Evolutionary conservation across 2,888 invertebrate species (phyloP).

Genomic region (Crocallis elinguaria): DNA sequence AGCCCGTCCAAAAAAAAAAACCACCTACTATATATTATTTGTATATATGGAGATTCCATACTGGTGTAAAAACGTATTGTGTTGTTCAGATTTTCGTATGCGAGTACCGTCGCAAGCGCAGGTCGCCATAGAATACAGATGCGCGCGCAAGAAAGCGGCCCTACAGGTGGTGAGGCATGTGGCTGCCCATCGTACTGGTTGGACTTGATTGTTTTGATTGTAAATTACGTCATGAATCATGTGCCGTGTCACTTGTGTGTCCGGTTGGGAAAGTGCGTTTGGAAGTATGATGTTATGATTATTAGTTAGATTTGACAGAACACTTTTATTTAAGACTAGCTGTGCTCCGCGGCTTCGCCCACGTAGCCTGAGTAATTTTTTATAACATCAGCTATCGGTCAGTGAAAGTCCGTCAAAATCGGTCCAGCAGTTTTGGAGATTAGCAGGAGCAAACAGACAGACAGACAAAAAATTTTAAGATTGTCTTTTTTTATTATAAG

Average conservation of each 20-base stretch:
- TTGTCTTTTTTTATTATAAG: too few relatives aligned
- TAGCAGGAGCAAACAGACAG: too few relatives aligned
- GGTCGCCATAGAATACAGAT: constrained; percentile 17
- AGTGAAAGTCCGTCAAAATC: too few relatives aligned
- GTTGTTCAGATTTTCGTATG: constrained; percentile 20
- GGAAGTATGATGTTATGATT: constrained; percentile 5
- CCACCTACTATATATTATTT: too few relatives aligned
- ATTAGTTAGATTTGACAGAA: background rate
- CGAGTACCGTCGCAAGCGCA: constrained; percentile 22
- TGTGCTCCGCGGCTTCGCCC: too few relatives aligned
- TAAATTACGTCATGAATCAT: constrained; percentile 38
- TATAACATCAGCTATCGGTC: too few relatives aligned
- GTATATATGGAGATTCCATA: background rate
- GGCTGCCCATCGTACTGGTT: constrained; percentile 26
- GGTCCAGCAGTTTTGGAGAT: too few relatives aligned
- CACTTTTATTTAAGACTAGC: background rate
- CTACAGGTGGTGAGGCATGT: constrained; percentile 38
- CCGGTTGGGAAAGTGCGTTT: constrained; percentile 14
- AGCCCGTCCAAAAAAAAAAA: too few relatives aligned
- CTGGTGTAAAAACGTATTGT: background rate
- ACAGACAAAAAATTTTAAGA: too few relatives aligned
- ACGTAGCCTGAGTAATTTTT: too few relatives aligned
- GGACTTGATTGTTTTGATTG: constrained; percentile 46
- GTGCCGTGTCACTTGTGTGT: constrained; percentile 2
- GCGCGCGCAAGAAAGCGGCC: constrained; percentile 49